A percentile compares a stretch with the other conserved stretches of the same genome.
Evolutionary conservation across 1,140 invertebrate species (phyloP).

Genomic region (Coptotermes formosanus): DNA sequence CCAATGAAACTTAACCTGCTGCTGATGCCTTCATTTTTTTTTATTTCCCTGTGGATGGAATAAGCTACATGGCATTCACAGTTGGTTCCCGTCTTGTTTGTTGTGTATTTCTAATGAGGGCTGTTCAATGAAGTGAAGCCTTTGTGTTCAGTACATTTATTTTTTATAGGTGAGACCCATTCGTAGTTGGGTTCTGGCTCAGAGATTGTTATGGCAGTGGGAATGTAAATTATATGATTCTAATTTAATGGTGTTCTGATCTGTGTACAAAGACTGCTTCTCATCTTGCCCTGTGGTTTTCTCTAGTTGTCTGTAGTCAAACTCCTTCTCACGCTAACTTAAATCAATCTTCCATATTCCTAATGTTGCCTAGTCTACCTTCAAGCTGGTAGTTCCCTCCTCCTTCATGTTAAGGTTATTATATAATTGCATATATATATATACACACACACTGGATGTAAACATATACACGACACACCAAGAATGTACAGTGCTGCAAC

Average conservation of each 20-base stretch:
- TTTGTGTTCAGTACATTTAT: not conserved
- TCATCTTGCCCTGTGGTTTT: not conserved
- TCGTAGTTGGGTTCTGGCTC: not conserved
- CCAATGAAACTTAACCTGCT: not conserved
- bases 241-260: slow-evolving; percentile 18
- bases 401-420: not conserved
- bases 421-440: slow-evolving; percentile 16
- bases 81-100: not conserved
- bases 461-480: slow-evolving; percentile 8
- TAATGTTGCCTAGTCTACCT: not conserved
- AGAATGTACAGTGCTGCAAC: not conserved
- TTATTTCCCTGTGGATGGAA: not conserved
- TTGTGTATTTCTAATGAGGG: not conserved
- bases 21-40: not conserved
- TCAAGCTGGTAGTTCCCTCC: not conserved
- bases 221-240: not conserved
- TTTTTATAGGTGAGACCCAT: not conserved
- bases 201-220: not conserved
- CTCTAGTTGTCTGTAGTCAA: not conserved
- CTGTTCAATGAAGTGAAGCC: not conserved
- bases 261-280: not conserved
- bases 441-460: not conserved
- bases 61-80: not conserved
- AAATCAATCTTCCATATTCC: slow-evolving; percentile 7
- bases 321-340: not conserved